Conservation (phyloP, 2,797 vertebrate genomes). For the Pitangus sulphuratus region DNA sequence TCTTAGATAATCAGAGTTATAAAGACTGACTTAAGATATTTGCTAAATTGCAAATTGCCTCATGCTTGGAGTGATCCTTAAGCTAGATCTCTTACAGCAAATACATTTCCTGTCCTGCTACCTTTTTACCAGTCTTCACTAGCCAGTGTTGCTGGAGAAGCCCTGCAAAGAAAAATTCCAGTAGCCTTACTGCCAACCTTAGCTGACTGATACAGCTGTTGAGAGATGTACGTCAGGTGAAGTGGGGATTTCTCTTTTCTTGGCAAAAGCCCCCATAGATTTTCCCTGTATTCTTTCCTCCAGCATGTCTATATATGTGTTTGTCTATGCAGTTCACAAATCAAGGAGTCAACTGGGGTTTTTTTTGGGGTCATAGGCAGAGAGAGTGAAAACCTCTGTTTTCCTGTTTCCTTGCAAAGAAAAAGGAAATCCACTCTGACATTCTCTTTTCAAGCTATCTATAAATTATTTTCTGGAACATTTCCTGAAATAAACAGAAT, state of each 20-base stretch:
- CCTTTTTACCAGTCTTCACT: background rate
- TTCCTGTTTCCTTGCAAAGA: background rate
- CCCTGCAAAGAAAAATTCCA: background rate
- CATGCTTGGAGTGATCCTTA: background rate
- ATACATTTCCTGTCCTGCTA: background rate
- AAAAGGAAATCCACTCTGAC: background rate
- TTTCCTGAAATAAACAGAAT: conserved; percentile 40
- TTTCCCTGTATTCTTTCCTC: background rate
- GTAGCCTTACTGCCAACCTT: background rate
- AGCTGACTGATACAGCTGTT: background rate
- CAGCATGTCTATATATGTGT: background rate
- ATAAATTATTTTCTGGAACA: conserved; percentile 23
- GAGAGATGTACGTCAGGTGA: background rate
- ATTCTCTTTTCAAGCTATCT: background rate
- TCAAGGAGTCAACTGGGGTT: background rate
- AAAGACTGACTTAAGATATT: background rate
- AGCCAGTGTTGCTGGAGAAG: background rate
- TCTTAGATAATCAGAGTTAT: background rate
- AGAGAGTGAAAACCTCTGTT: background rate
- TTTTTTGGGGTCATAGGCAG: background rate
- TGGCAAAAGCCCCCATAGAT: background rate
- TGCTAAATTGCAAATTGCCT: background rate
- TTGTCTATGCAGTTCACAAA: background rate
- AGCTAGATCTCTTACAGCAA: background rate
- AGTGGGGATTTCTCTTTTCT: background rate